phyloP scores from a whole-genome alignment of 2,113 vertebrate species.

The Notiomystis cincta region DNA sequence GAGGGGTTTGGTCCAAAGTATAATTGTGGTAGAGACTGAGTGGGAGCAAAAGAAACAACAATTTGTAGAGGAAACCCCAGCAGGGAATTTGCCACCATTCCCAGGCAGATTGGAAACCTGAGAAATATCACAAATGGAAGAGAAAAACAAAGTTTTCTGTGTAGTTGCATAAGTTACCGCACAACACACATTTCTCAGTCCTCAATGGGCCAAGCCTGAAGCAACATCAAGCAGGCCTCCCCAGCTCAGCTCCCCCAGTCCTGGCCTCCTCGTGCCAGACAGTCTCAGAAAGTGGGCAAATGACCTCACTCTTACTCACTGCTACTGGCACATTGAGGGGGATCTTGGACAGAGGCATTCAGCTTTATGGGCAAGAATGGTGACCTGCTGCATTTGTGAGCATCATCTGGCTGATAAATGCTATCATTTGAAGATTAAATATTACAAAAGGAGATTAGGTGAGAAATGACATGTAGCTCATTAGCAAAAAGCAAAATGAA shows the following conservation, averaged over 20 bases:
- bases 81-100: background rate
- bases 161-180: background rate
- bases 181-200: background rate
- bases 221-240: background rate
- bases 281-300: background rate
- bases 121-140: background rate
- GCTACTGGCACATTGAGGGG: background rate
- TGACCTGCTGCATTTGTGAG: background rate
- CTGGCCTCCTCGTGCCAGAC: background rate
- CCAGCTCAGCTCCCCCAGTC: accelerated
- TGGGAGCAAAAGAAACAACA: background rate
- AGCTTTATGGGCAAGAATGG: background rate
- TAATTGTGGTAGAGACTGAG: background rate
- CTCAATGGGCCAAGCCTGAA: background rate
- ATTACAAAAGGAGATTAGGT: background rate
- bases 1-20: background rate
- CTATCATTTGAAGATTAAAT: background rate
- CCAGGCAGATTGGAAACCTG: background rate
- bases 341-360: background rate
- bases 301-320: background rate
- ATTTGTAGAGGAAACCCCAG: background rate
- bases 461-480: background rate
- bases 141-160: background rate
- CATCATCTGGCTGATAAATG: background rate
- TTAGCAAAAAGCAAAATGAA: background rate